Evolutionary conservation across 2,888 invertebrate genomes (phyloP), one percentile per base, ranked within the genome.

Genomic region (Acleris emargana): DNA sequence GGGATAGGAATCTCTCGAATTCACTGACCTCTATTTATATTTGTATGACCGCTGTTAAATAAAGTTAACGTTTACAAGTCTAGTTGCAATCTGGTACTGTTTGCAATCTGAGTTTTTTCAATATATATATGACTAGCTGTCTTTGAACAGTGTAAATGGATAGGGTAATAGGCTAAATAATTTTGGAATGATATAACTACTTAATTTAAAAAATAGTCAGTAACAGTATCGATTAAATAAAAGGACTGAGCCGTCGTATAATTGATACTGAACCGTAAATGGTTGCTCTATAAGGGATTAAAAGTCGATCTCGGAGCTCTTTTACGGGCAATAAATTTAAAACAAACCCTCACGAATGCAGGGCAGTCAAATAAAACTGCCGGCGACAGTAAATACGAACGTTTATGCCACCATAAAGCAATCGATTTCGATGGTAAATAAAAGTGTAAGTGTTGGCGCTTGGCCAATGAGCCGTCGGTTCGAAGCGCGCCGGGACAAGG

Each of bases 361-460:
- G 81, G 79, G 84, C 82, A 75, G 76, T 75, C 77, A 77, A 78
- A 82, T 79, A 83, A 87, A 87, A 82, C 80, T 80, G 79, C 73
- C 79, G 76, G 79, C 81, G 83, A 86, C 85, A 84, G 78, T 87
- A 85, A 87, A 89, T 80, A 80, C 73, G 80, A 83, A 79, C 82
- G 78, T 88, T 90, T 87, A 89, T 81, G 80, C 74, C 74, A 78
- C 81, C 80, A 83, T 90, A 87, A 89, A 90, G 79, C 86, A 84
- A 89, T 91, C 88, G 87, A 89, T 88, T 82, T 75, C 75, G 77
- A 81, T 82, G 82, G 80, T 78, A 78, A 86, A 87, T 87, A 86
- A 87, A 88, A 86, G 83, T 84, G 73, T 78, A 81, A 86, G 80
- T 82, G 78, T 84, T 90, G 90, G 91, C 87, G 78, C 69, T 52